Evolutionary conservation across 92 coral and sea anemone species (phyloP).

Genomic region (Montipora capitata): DNA sequence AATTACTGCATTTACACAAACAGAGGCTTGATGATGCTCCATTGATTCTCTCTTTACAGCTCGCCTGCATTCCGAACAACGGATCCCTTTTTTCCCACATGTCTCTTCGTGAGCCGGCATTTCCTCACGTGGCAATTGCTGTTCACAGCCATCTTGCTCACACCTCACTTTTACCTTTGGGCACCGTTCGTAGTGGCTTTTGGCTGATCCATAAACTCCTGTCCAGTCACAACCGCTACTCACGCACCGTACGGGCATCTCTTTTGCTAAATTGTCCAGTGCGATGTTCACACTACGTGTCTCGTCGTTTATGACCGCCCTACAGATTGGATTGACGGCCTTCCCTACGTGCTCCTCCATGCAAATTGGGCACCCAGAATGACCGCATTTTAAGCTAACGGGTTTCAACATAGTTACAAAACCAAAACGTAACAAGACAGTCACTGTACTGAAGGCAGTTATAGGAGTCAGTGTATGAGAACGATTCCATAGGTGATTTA

Average conservation of each 20-base stretch:
- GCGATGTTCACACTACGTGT: neutral
- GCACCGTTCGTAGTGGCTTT: no score
- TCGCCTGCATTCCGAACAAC: no score
- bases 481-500: neutral
- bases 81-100: no score
- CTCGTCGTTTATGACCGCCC: neutral
- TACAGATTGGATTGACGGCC: neutral
- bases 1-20: no score
- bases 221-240: neutral
- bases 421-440: neutral
- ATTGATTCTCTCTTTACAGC: no score
- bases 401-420: neutral
- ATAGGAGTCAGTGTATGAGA: neutral
- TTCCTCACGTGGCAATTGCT: no score
- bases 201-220: no score
- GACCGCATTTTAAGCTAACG: slow-evolving; percentile 7
- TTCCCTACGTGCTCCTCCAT: neutral
- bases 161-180: no score
- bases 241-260: slow-evolving; percentile 1
- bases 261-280: neutral
- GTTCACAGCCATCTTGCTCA: no score
- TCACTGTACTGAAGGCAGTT: neutral
- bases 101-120: no score
- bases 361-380: slow-evolving; percentile 22
- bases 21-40: no score